Conservation (phyloP, 2,888 invertebrate genomes). For the Agapetus fuscipes region DNA sequence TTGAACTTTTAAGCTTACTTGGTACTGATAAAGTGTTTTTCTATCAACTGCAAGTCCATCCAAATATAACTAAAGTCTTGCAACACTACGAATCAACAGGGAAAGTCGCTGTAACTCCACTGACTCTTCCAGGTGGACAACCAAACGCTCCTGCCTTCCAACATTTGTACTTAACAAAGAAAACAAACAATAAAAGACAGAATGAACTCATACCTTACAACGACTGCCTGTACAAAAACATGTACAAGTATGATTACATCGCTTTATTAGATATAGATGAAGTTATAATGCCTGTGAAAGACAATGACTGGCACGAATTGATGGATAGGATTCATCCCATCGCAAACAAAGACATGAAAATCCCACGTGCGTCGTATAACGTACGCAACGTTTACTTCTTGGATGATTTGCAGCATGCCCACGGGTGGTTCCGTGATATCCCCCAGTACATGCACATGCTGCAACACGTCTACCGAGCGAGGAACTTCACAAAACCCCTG, state of each 20-base stretch:
- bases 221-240: constrained; percentile 88
- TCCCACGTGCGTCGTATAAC: constrained; percentile 69
- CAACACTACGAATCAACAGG: constrained; percentile 55
- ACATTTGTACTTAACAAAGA: constrained; percentile 81
- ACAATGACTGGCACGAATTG: constrained; percentile 64
- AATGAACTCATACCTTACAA: constrained; percentile 95
- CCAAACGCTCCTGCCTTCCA: constrained; percentile 84
- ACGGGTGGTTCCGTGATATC: constrained; percentile 69
- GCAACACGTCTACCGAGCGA: constrained; percentile 82
- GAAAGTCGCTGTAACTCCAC: constrained; percentile 63
- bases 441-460: constrained; percentile 89
- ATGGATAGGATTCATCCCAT: constrained; percentile 64
- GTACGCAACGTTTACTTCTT: constrained; percentile 89
- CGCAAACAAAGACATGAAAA: constrained; percentile 54
- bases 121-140: constrained; percentile 81
- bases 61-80: constrained; percentile 79
- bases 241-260: constrained; percentile 82
- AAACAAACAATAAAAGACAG: constrained; percentile 87
- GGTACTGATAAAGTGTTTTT: constrained; percentile 90
- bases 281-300: constrained; percentile 81
- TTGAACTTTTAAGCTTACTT: constrained; percentile 73
- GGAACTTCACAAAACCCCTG: constrained; percentile 87
- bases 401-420: constrained; percentile 73
- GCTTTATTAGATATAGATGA: constrained; percentile 92
- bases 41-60: constrained; percentile 85